These are phyloP conservation scores for Oreochromis aureus DNA, from an alignment of 2,113 vertebrate genomes.

Conservation along the genomic window DNA sequence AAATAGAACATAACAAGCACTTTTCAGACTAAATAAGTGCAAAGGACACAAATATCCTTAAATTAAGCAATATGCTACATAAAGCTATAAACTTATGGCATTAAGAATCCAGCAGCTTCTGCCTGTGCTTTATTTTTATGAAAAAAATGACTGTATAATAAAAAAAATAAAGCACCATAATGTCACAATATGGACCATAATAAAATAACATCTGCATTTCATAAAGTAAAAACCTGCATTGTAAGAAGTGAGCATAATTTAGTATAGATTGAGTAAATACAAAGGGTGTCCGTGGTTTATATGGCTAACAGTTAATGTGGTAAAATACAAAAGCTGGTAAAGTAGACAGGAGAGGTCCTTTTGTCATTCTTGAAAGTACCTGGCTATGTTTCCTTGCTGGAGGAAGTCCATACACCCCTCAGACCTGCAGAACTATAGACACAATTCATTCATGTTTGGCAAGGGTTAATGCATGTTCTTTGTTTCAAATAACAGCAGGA, in stretches of 20 bases:
- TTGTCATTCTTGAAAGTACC: background rate
- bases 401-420: background rate
- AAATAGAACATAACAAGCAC: background rate
- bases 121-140: background rate
- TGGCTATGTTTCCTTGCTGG: background rate
- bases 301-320: background rate
- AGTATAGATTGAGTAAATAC: background rate
- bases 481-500: background rate
- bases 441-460: background rate
- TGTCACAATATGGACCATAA: background rate
- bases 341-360: background rate
- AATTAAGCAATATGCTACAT: background rate
- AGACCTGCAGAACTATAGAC: background rate
- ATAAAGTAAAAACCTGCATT: background rate
- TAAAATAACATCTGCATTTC: background rate
- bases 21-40: background rate
- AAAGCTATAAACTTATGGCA: background rate
- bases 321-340: background rate
- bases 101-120: background rate
- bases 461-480: background rate
- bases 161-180: background rate
- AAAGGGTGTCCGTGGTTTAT: background rate
- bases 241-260: background rate
- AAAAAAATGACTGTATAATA: background rate
- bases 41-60: background rate